Base-by-base conservation (phyloP, 2,113 vertebrate species). In the Oceanodroma tethys region DNA sequence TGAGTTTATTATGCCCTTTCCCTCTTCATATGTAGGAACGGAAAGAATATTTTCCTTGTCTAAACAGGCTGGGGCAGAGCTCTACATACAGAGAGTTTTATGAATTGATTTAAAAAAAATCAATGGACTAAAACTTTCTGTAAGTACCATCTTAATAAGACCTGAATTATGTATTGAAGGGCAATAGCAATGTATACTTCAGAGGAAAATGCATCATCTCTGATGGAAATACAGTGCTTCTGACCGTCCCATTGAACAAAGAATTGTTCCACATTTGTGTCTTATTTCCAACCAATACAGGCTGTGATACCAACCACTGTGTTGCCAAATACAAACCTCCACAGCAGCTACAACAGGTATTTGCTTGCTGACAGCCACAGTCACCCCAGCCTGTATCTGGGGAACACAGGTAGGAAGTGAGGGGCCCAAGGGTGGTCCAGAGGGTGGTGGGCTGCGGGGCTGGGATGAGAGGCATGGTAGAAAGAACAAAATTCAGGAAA, bases 401-500 rank as follows among this genome's bases (percentile, higher is more conserved):
- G 47, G 15, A 79, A 10, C 22, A 48, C 9, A 22, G 27, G 52
- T 6, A n/a, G n/a, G 36, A 82, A 52, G 19, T n/a, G 42, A 47
- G 21, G 19, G 19, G 13, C 7, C 36, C 0, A 0, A 43, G 10
- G 10, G 6, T 43, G 38, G 10, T 70, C 18, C 43, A 38, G 68
- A 45, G 47, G 32, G 19, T 32, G 16, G 11, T 81, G 65, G 22
- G 63, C 36, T 86, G 25, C 0, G 6, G 18, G 22, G 3, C 62
- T 50, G 25, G 29, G 9, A 3, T 87, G 52, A 13, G 17, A 50
- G 25, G 23, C 23, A 18, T 32, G 23, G 42, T 16, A 70, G 71
- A 71, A 59, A 59, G 25, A 79, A 71, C 10, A n/a, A 75, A 74
- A 71, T 56, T 60, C 29, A 67, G 34, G 34, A 18, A 45, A 65